Percentiles rank a stretch among this genome's conserved stretches.
phyloP scores from a whole-genome alignment of 2,113 vertebrate genomes.

The Tachysurus fulvidraco region DNA sequence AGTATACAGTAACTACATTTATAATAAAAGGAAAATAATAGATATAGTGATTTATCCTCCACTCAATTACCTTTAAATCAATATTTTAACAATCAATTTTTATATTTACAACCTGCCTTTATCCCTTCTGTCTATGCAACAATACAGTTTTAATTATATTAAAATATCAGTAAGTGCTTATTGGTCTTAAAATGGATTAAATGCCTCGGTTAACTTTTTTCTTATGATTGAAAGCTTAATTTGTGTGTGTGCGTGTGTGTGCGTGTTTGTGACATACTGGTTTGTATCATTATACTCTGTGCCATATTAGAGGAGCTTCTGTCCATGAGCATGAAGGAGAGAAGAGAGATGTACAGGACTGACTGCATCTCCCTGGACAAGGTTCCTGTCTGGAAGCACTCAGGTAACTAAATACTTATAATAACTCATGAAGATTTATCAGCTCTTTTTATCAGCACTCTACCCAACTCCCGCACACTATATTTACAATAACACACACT shows the following conservation, averaged over 20 bases:
- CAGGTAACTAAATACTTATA: slow-evolving; percentile 50
- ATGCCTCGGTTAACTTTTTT: background rate
- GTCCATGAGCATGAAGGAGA: slow-evolving; percentile 72
- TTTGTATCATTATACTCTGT: background rate
- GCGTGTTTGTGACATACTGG: slow-evolving; percentile 29
- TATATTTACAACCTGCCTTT: background rate
- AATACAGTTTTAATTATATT: background rate
- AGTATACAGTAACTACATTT: background rate
- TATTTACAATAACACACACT: background rate
- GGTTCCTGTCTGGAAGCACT: slow-evolving; percentile 76
- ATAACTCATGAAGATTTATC: background rate
- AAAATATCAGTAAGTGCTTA: background rate
- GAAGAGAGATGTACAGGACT: slow-evolving; percentile 75
- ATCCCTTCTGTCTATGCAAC: background rate
- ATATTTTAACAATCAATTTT: background rate
- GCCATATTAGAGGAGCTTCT: slow-evolving; percentile 71
- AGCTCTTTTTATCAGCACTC: background rate
- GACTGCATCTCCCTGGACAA: slow-evolving; percentile 73
- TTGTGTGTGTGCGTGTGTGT: background rate
- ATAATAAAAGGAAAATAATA: background rate
- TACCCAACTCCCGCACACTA: background rate
- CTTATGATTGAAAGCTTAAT: background rate
- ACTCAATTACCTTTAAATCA: background rate
- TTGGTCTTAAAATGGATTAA: background rate
- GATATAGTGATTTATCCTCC: background rate